Percentiles rank a stretch among this genome's conserved stretches.
These are phyloP conservation scores for Melanotaenia maccullochi DNA, from an alignment of 2,797 vertebrate species.

Conservation along the genomic window DNA sequence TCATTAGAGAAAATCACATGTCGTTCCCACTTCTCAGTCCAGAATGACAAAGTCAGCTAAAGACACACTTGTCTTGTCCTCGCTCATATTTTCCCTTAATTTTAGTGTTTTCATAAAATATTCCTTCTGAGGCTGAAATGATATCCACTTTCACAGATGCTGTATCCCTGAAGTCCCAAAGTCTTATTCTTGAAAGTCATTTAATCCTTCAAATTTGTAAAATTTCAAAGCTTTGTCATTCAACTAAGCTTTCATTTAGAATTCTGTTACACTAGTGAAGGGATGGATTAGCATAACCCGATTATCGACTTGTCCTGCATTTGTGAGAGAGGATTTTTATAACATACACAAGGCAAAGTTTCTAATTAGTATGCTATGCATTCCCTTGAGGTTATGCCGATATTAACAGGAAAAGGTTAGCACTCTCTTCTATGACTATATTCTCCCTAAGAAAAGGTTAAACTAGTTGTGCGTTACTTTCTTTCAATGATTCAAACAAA, in stretches of 20 bases:
- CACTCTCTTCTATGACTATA: slow-evolving; percentile 16
- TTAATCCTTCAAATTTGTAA: slow-evolving; percentile 71
- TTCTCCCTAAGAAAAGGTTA: slow-evolving; percentile 8
- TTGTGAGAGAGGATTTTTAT: slow-evolving; percentile 54
- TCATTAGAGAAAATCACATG: slow-evolving; percentile 19
- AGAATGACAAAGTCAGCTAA: slow-evolving; percentile 33
- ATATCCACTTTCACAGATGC: slow-evolving; percentile 46
- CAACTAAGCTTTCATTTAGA: slow-evolving; percentile 73
- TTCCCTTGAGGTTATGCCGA: slow-evolving; percentile 34
- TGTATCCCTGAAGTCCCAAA: slow-evolving; percentile 49
- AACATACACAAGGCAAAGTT: slow-evolving; percentile 60
- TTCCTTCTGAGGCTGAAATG: slow-evolving; percentile 34
- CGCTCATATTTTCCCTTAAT: slow-evolving; percentile 7
- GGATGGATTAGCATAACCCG: slow-evolving; percentile 74
- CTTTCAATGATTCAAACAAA: not conserved
- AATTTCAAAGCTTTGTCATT: slow-evolving; percentile 70
- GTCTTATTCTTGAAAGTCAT: slow-evolving; percentile 66
- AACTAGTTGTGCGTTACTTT: slow-evolving; percentile 4
- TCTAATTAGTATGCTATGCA: slow-evolving; percentile 60
- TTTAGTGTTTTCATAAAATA: slow-evolving; percentile 30
- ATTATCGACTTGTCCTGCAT: slow-evolving; percentile 67
- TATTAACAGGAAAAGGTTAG: slow-evolving; percentile 49
- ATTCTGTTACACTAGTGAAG: slow-evolving; percentile 73
- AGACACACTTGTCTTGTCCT: slow-evolving; percentile 25
- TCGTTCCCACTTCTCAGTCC: slow-evolving; percentile 4